phyloP scores from a whole-genome alignment of 2,797 vertebrate genomes.

The Pseudocheirus occidentalis region DNA sequence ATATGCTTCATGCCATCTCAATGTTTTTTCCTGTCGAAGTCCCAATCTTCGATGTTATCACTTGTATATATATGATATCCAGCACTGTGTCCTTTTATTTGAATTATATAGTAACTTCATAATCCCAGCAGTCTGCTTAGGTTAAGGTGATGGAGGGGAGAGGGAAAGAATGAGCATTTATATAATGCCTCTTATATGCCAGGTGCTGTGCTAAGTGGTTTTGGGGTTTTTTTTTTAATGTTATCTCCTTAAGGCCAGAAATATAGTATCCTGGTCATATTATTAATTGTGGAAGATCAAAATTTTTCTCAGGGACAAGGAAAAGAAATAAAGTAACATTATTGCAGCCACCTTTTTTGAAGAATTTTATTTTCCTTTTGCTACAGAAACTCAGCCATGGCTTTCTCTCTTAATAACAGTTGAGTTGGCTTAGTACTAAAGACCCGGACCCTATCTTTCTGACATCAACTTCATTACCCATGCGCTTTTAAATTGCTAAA shows the following conservation, averaged over 20 bases:
- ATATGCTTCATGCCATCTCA: background rate
- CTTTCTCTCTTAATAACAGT: background rate
- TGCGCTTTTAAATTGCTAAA: constrained; percentile 67
- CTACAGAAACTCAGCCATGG: constrained; percentile 63
- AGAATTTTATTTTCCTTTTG: constrained; percentile 62
- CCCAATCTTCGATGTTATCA: background rate
- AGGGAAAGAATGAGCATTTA: background rate
- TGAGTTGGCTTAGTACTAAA: constrained; percentile 57
- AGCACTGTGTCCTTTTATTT: background rate
- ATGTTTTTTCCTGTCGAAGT: background rate
- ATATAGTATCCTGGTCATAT: background rate
- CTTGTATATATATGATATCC: background rate
- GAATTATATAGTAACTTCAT: background rate
- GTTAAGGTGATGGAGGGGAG: background rate
- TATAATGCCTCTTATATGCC: background rate
- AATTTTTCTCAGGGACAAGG: constrained; percentile 1
- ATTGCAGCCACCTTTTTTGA: background rate
- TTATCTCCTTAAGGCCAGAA: background rate
- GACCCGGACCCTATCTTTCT: constrained; percentile 50
- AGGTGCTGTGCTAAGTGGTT: background rate
- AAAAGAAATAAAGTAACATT: constrained; percentile 10
- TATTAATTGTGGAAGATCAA: constrained; percentile 25
- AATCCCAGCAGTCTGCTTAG: background rate
- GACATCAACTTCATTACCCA: constrained; percentile 66
- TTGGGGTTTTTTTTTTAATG: too few species aligned